These are phyloP conservation scores for Melanotaenia maccullochi DNA, from an alignment of 2,797 vertebrate species.

Conservation along the genomic window DNA sequence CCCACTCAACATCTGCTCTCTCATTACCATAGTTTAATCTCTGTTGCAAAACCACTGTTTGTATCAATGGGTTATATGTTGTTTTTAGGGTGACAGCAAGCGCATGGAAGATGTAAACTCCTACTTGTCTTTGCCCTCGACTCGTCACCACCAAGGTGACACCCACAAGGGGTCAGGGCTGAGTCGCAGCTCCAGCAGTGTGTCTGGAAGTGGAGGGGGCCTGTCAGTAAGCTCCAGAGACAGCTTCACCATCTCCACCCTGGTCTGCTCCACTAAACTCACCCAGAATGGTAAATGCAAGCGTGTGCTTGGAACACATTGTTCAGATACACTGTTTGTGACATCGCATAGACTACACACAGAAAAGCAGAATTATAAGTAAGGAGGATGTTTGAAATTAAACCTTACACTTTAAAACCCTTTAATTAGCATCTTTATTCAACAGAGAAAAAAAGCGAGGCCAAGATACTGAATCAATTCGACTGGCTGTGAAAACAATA, in stretches of 20 bases:
- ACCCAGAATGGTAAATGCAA: constrained; percentile 93
- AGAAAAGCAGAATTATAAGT: constrained; percentile 16
- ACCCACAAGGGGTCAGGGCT: constrained; percentile 82
- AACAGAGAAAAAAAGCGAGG: constrained; percentile 45
- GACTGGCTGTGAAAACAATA: constrained; percentile 42
- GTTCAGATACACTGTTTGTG: background rate
- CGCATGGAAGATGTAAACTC: constrained; percentile 94
- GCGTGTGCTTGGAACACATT: background rate
- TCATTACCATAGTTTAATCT: background rate
- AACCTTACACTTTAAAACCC: constrained; percentile 32
- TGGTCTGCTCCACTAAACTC: constrained; percentile 97
- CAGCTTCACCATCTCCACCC: constrained; percentile 90
- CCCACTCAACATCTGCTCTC: constrained; percentile 11
- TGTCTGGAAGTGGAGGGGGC: constrained; percentile 74
- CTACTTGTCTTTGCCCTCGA: constrained; percentile 88
- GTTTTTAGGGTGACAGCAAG: constrained; percentile 93
- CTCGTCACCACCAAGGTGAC: constrained; percentile 84
- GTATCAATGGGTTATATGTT: constrained; percentile 8
- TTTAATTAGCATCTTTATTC: constrained; percentile 57
- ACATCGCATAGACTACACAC: constrained; percentile 13
- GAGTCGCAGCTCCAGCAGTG: constrained; percentile 85
- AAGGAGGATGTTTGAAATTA: constrained; percentile 46
- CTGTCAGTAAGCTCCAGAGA: constrained; percentile 94
- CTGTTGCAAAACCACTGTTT: background rate
- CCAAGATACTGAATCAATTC: constrained; percentile 47